Evolutionary conservation across 2,797 vertebrate genomes (phyloP).

Genomic region (Caiman crocodilus): DNA sequence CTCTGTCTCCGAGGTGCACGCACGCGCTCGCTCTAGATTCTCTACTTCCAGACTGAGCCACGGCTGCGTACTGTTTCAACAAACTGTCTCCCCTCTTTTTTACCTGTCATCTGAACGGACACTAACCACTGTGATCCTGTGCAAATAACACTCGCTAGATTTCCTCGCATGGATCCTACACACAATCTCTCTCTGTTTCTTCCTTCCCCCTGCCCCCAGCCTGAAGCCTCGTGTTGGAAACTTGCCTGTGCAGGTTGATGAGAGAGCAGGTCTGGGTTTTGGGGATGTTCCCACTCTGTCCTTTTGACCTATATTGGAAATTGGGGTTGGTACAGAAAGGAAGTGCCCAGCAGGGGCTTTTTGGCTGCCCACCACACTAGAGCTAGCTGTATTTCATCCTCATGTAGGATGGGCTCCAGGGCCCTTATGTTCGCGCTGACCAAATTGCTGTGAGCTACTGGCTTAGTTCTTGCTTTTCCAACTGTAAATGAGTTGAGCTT

Average conservation of each 20-base stretch:
- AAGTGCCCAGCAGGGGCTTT: neutral
- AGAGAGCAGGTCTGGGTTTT: neutral
- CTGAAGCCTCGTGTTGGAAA: neutral
- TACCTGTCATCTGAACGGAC: slow-evolving; percentile 45
- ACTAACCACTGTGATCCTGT: slow-evolving; percentile 81
- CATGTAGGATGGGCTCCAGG: neutral
- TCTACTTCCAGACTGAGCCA: slow-evolving; percentile 53
- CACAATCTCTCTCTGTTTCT: neutral
- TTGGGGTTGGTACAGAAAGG: neutral
- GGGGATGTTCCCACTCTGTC: slow-evolving; percentile 5
- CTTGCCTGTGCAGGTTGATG: neutral
- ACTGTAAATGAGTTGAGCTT: neutral
- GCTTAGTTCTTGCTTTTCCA: neutral
- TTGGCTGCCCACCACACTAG: neutral
- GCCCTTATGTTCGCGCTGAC: slow-evolving; percentile 38
- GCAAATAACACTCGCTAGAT: slow-evolving; percentile 63
- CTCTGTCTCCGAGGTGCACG: slow-evolving; percentile 61
- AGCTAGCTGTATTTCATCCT: neutral
- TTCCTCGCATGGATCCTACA: slow-evolving; percentile 35
- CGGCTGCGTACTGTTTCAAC: slow-evolving; percentile 43
- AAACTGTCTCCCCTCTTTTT: slow-evolving; percentile 47
- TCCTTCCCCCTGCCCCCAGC: neutral
- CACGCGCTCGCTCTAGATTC: slow-evolving; percentile 48
- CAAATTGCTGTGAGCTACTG: neutral
- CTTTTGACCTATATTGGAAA: neutral